Base-by-base conservation (phyloP, 2,113 vertebrate species). In the Pelobates fuscus region DNA sequence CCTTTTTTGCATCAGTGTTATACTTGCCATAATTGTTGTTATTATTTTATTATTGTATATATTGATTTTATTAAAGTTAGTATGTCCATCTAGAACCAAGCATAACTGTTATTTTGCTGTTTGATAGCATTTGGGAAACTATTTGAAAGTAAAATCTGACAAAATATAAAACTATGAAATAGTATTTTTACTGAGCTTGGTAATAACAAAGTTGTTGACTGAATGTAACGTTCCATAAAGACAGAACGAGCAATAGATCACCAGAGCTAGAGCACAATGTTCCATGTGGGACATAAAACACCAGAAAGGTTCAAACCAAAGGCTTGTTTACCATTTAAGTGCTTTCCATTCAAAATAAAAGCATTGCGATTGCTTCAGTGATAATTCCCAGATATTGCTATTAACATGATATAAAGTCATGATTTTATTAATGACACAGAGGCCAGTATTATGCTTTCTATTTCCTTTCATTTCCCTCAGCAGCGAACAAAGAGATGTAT, bases 181-280 rank as follows among this genome's bases (percentile, higher is more conserved):
- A 30, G 43, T 32, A n/a, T 29, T 62, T 14, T 65, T 24, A 60
- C 72, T 49, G 64, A 67, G 25, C 43, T 20, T 18, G n/a, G 55
- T 59, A 68, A 77, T 68, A 68, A 68, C 65, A 68, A 68, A 52
- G 73, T 68, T 67, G 25, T 77, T 68, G 55, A 67, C 43, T 27
- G n/a, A 77, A 60, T 61, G 55, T 52, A 77, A 54, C 65, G 8
- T 77, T 61, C 26, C 55, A 68, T 77, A 68, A 77, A 77, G 37
- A 52, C 55, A 68, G 41, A 68, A 61, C 61, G 20, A 68, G 44
- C 57, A 68, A 68, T 77, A 77, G 65, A 68, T 77, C 55, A 77
- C 55, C 21, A 23, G 57, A 59, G 41, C 30, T 32, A 30, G 65
- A 61, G 64, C 54, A 52, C 73, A 77, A 52, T 77, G 73, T 60